Percentiles rank a stretch among this genome's conserved stretches.
Evolutionary conservation across 2,888 invertebrate species (phyloP).

Genomic region (Hipparchia semele): DNA sequence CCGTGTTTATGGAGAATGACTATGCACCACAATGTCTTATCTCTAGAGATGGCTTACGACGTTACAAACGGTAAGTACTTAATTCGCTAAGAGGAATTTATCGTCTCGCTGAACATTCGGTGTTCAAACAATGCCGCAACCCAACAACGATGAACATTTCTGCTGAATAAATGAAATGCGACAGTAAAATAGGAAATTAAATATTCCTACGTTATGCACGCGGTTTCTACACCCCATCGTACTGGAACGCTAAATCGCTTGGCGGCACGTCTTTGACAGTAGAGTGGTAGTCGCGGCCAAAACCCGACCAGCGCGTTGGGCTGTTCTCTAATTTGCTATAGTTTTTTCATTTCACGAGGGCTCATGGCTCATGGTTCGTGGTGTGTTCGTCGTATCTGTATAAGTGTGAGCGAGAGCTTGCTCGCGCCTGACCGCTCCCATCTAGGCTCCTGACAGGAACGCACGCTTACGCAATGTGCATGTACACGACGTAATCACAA

Average conservation of each 20-base stretch:
- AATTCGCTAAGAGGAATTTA: constrained; percentile 9
- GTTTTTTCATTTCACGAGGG: too few species aligned
- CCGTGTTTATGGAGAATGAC: not conserved
- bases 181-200: not conserved
- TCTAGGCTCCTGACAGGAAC: too few species aligned
- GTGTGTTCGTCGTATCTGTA: too few species aligned
- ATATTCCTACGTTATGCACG: not conserved
- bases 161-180: not conserved
- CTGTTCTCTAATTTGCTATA: too few species aligned
- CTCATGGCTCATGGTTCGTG: too few species aligned
- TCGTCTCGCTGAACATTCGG: constrained; percentile 8
- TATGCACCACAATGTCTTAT: constrained; percentile 2
- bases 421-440: too few species aligned
- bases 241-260: not conserved
- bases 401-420: too few species aligned
- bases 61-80: constrained; percentile 10
- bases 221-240: not conserved
- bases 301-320: too few species aligned
- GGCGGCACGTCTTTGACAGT: too few species aligned
- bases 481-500: too few species aligned
- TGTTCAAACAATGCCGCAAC: constrained; percentile 1
- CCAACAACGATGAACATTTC: constrained; percentile 1
- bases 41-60: constrained; percentile 10
- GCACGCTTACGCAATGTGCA: too few species aligned
- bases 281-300: too few species aligned